Conservation (phyloP, 2,113 vertebrate genomes). For the Pteronura brasiliensis region DNA sequence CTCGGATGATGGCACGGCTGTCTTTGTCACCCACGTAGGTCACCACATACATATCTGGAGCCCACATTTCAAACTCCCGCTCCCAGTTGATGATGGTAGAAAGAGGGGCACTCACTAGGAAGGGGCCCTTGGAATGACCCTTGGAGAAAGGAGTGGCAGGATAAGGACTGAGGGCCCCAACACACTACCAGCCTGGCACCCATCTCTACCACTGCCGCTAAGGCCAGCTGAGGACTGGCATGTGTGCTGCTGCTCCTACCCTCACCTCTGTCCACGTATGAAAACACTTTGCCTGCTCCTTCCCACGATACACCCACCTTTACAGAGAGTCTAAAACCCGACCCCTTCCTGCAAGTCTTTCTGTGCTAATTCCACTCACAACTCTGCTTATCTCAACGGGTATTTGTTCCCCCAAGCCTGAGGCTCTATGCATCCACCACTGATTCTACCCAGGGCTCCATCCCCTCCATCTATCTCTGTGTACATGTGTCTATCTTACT, state of each 20-base stretch:
- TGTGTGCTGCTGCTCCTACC: background rate
- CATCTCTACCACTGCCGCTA: no score
- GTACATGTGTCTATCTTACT: background rate
- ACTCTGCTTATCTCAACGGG: background rate
- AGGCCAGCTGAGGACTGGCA: background rate
- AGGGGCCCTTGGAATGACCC: slow-evolving; percentile 98
- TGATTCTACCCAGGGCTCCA: background rate
- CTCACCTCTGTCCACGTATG: background rate
- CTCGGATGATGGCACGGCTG: slow-evolving; percentile 96
- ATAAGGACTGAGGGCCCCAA: background rate
- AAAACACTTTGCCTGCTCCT: background rate
- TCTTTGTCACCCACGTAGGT: slow-evolving; percentile 97
- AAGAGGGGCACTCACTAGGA: slow-evolving; percentile 96
- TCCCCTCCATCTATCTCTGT: background rate
- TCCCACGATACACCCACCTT: background rate
- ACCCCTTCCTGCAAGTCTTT: background rate
- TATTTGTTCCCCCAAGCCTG: background rate
- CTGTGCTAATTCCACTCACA: background rate
- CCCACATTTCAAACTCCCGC: slow-evolving; percentile 99
- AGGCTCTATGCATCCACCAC: background rate
- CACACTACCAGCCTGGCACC: slow-evolving; percentile 55
- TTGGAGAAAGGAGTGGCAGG: slow-evolving; percentile 57
- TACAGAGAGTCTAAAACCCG: background rate
- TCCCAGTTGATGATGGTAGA: slow-evolving; percentile 99
- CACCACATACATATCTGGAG: slow-evolving; percentile 98